Evolutionary conservation across 2,797 vertebrate genomes (phyloP).

Genomic region (Iguana delicatissima): DNA sequence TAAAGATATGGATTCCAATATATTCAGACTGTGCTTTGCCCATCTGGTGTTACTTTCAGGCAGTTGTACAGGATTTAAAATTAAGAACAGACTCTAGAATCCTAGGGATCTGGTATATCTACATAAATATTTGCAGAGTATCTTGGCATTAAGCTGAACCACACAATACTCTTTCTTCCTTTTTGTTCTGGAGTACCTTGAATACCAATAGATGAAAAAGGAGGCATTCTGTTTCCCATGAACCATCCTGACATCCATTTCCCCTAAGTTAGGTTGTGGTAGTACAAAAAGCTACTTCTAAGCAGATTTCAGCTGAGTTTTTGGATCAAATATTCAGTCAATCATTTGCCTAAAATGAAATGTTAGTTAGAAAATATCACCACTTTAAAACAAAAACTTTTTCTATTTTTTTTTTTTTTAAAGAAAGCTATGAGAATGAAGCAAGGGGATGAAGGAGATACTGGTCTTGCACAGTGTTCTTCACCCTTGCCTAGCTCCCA

Average conservation of each 20-base stretch:
- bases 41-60: conserved; percentile 38
- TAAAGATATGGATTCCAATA: not conserved
- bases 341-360: not conserved
- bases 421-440: not conserved
- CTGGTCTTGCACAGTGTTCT: not conserved
- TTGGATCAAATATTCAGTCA: not conserved
- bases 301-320: not conserved
- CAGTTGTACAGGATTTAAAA: conserved; percentile 36
- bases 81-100: conserved; percentile 37
- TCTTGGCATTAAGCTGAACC: not conserved
- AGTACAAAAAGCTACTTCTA: not conserved
- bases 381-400: not conserved
- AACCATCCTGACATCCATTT: not conserved
- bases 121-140: not conserved
- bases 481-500: too few relatives aligned
- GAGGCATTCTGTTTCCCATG: not conserved
- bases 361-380: not conserved
- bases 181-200: not conserved
- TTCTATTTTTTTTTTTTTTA: not conserved
- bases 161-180: not conserved
- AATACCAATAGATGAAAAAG: not conserved
- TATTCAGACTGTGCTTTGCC: not conserved
- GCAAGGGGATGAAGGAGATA: not conserved
- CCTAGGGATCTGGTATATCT: conserved; percentile 21
- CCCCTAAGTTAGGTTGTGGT: not conserved